Percentiles rank a stretch among this genome's conserved stretches.
phyloP scores from a whole-genome alignment of 53 echinoderm and acorn worm species.

The Arbacia lixula region DNA sequence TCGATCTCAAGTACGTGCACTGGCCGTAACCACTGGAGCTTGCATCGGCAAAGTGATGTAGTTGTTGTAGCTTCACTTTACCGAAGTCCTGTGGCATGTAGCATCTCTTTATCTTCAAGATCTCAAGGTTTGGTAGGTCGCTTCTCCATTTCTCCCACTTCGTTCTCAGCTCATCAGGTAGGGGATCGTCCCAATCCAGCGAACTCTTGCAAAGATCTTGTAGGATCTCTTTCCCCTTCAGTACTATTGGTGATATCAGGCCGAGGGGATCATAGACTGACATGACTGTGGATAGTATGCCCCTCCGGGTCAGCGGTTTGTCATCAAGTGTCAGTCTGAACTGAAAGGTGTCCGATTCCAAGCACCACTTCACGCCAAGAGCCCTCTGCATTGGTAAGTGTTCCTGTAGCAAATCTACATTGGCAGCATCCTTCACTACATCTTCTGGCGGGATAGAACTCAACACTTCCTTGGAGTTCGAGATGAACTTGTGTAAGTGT shows the following conservation, averaged over 20 bases:
- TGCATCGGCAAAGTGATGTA: conserved; percentile 72
- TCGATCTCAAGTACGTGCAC: conserved; percentile 66
- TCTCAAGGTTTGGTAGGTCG: conserved; percentile 30
- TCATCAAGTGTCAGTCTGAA: no score
- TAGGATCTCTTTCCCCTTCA: conserved; percentile 70
- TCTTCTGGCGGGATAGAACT: conserved; percentile 48
- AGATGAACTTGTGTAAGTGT: conserved; percentile 69
- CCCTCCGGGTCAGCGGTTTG: no score
- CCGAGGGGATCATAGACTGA: conserved; percentile 76
- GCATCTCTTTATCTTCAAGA: conserved; percentile 45
- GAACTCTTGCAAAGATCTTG: conserved; percentile 62
- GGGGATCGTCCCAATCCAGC: conserved; percentile 68
- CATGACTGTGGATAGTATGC: no score
- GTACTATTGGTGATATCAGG: conserved; percentile 55
- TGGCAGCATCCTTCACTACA: conserved; percentile 26
- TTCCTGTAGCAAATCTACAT: conserved; percentile 48
- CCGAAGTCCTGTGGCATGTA: conserved; percentile 57
- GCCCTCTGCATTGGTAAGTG: conserved; percentile 49
- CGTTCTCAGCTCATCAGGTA: conserved; percentile 51
- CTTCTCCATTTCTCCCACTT: conserved; percentile 56
- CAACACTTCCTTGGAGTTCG: conserved; percentile 60
- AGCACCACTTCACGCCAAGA: conserved; percentile 53
- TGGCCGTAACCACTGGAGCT: conserved; percentile 70
- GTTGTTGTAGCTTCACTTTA: conserved; percentile 9
- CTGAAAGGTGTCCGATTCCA: conserved; percentile 50